phyloP scores from a whole-genome alignment of 2,888 invertebrate species.

The Himalopsyche anomala region DNA sequence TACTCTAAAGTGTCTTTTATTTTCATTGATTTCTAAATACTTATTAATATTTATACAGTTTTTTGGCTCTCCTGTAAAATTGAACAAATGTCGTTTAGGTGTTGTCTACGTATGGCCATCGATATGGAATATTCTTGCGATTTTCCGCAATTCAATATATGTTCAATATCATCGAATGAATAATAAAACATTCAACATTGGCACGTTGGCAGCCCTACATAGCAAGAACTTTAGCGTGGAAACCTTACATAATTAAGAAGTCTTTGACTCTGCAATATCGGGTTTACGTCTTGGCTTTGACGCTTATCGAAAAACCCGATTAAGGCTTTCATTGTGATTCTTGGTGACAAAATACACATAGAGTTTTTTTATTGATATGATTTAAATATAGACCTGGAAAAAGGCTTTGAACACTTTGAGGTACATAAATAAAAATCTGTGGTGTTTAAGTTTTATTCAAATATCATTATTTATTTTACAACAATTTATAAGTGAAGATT shows the following conservation, averaged over 20 bases:
- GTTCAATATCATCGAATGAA: neutral
- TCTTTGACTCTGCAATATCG: constrained; percentile 12
- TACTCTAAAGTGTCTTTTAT: no score
- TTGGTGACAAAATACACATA: neutral
- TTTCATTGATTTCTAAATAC: no score
- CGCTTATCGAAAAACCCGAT: constrained; percentile 32
- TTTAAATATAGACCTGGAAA: no score
- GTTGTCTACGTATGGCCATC: neutral
- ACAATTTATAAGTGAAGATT: no score
- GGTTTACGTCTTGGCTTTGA: neutral
- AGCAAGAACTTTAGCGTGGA: neutral
- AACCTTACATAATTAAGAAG: constrained; percentile 30
- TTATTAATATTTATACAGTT: no score
- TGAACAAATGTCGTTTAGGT: no score
- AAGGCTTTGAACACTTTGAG: no score
- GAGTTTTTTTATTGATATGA: neutral
- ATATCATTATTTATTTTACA: no score
- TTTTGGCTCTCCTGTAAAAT: no score
- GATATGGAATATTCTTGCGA: neutral
- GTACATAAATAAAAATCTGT: no score
- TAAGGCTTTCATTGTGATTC: constrained; percentile 13
- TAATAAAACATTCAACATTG: neutral
- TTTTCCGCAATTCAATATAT: neutral
- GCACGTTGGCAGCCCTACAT: neutral
- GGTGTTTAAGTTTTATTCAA: no score